A percentile compares a stretch with the other conserved stretches of the same genome.
These are phyloP conservation scores for Cepaea nemoralis DNA, from an alignment of 1,140 invertebrate species.

Conservation along the genomic window DNA sequence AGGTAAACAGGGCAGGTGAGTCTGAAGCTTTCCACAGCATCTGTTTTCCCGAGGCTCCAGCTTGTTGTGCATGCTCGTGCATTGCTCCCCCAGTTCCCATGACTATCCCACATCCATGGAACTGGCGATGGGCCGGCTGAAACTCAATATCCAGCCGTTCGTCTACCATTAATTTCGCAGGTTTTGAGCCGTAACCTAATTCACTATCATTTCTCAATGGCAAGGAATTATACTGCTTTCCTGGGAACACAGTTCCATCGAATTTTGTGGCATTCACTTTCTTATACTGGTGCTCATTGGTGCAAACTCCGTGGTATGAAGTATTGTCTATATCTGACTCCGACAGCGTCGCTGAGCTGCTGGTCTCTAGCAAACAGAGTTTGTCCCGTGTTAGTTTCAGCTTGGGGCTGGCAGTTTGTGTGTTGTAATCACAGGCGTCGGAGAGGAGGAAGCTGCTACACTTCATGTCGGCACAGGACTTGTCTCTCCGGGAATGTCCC, in stretches of 20 bases:
- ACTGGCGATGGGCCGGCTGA: neutral
- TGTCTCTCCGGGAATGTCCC: neutral
- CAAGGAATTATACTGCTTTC: too few relatives aligned
- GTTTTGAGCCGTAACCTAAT: neutral
- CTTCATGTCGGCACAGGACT: neutral
- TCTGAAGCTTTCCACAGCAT: neutral
- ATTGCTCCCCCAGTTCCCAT: neutral
- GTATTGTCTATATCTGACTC: conserved; percentile 1
- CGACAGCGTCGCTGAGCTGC: neutral
- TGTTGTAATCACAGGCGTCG: neutral
- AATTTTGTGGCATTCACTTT: neutral
- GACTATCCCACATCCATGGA: conserved; percentile 5
- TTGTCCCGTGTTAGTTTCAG: neutral
- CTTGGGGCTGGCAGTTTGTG: neutral
- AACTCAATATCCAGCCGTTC: conserved; percentile 24
- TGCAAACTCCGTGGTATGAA: neutral
- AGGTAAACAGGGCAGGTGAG: neutral
- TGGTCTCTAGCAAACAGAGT: neutral
- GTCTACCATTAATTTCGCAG: conserved; percentile 15
- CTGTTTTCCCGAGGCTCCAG: neutral
- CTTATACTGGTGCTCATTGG: neutral
- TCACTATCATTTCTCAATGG: neutral
- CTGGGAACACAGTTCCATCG: neutral
- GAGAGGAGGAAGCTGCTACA: neutral
- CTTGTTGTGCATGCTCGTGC: neutral